These are phyloP conservation scores for Drosophila pandora DNA, from an alignment of 1,140 invertebrate species.

Conservation along the genomic window DNA sequence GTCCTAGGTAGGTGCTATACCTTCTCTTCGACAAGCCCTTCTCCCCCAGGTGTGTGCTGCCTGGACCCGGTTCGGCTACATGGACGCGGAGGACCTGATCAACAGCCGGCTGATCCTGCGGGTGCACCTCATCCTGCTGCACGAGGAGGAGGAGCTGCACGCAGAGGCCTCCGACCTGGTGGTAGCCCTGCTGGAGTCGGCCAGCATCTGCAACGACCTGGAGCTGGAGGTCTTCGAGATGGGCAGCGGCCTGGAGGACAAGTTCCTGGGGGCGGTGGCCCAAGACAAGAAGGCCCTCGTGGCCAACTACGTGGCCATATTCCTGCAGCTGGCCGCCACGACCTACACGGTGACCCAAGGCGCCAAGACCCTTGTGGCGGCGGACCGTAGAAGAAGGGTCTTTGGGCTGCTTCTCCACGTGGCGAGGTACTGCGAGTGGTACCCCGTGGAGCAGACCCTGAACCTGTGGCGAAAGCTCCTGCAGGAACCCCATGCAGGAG, in stretches of 20 bases:
- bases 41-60: background rate
- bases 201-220: background rate
- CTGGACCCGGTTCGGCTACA: background rate
- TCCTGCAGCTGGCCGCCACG: background rate
- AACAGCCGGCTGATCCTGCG: background rate
- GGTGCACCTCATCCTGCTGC: background rate
- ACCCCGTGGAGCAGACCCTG: background rate
- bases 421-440: background rate
- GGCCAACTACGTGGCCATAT: background rate
- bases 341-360: background rate
- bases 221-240: background rate
- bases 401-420: background rate
- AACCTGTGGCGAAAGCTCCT: background rate
- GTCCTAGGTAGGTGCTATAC: no score
- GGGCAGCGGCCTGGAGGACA: background rate
- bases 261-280: background rate
- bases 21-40: no score
- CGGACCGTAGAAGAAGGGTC: background rate
- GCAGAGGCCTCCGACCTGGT: background rate
- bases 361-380: no score
- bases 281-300: background rate
- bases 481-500: background rate
- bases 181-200: background rate
- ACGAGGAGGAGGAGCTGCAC: background rate
- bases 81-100: background rate